Conservation (phyloP, 2,797 vertebrate species). For the Coilia nasus region DNA sequence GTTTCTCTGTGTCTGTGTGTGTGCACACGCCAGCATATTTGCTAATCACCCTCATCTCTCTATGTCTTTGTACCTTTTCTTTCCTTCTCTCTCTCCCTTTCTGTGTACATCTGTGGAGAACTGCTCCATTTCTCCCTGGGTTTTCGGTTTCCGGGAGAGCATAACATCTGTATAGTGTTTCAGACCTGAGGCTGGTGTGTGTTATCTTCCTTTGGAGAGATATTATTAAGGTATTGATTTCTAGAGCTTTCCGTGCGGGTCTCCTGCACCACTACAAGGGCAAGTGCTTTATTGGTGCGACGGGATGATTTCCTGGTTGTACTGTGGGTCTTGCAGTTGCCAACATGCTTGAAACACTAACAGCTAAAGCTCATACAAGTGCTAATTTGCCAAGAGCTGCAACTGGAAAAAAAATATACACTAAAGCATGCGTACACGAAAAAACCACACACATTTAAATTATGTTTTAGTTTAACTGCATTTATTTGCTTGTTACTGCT, state of each 20-base stretch:
- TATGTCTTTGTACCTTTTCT: too few species aligned
- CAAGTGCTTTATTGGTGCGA: neutral
- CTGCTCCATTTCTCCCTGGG: neutral
- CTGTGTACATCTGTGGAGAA: neutral
- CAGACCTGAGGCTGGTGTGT: neutral
- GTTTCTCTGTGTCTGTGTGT: too few species aligned
- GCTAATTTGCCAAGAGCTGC: neutral
- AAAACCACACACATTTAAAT: neutral
- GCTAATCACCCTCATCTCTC: too few species aligned
- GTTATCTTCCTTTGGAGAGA: neutral
- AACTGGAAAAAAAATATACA: neutral
- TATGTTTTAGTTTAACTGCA: neutral
- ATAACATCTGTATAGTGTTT: neutral
- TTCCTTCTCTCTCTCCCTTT: too few species aligned
- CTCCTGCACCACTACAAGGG: slow-evolving; percentile 7
- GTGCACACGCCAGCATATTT: too few species aligned
- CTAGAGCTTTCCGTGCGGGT: neutral
- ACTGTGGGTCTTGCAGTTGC: neutral
- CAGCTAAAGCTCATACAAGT: neutral
- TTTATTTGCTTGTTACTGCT: neutral
- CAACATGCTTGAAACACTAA: neutral
- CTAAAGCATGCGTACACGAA: too few species aligned
- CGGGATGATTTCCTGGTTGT: neutral
- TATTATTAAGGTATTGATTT: slow-evolving; percentile 12
- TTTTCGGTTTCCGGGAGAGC: neutral